phyloP scores from a whole-genome alignment of 2,888 invertebrate genomes.

The Drosophila pegasa region DNA sequence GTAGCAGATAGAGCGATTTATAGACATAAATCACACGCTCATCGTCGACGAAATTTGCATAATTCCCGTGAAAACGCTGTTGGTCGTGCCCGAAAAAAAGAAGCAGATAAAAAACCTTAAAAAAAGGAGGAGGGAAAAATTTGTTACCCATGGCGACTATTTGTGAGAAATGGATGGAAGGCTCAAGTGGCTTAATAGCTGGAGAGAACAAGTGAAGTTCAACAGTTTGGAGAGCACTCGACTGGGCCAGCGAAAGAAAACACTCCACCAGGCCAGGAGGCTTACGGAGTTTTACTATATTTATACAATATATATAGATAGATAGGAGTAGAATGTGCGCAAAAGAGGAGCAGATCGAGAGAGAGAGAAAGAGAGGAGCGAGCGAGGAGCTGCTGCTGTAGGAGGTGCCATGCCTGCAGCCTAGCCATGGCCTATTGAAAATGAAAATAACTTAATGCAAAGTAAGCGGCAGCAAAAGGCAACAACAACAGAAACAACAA shows the following conservation, averaged over 20 bases:
- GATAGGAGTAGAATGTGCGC: constrained; percentile 3
- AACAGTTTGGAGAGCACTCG: constrained; percentile 79
- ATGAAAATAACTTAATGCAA: constrained; percentile 80
- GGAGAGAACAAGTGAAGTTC: constrained; percentile 81
- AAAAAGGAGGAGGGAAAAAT: not conserved
- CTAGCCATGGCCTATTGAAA: constrained; percentile 77
- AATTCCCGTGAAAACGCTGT: constrained; percentile 70
- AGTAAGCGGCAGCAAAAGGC: constrained; percentile 68
- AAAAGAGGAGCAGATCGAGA: not conserved
- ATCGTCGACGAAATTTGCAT: constrained; percentile 75
- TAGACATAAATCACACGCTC: constrained; percentile 76
- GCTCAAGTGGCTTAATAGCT: constrained; percentile 80
- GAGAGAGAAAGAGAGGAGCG: constrained; percentile 6
- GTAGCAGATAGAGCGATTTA: constrained; percentile 77
- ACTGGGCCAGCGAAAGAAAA: constrained; percentile 70
- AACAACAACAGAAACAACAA: constrained; percentile 38
- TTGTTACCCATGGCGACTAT: constrained; percentile 12
- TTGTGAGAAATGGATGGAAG: constrained; percentile 36
- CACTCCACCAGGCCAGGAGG: constrained; percentile 63
- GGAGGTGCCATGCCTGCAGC: constrained; percentile 33
- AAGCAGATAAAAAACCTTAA: not conserved
- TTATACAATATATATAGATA: not conserved
- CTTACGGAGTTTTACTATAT: constrained; percentile 17
- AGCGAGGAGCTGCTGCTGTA: not conserved
- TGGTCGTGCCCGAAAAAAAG: constrained; percentile 54